Percentiles rank a stretch among this genome's conserved stretches.
Conservation (phyloP, 1,140 invertebrate genomes). For the Musca vetustissima region DNA sequence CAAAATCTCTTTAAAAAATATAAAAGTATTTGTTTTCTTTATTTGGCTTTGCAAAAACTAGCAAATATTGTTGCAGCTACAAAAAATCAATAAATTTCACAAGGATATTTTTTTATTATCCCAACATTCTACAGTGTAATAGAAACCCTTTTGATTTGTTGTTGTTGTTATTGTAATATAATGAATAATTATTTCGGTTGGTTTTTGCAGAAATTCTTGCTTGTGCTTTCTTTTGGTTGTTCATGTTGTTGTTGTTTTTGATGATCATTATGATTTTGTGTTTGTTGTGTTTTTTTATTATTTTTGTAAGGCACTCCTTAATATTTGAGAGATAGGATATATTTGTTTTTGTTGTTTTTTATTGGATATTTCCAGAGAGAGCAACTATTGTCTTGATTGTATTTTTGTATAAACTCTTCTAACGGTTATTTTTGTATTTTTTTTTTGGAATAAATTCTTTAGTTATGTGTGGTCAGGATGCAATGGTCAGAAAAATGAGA, state of each 20-base stretch:
- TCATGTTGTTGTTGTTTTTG: conserved; percentile 2
- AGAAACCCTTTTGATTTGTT: not conserved
- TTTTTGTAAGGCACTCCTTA: conserved; percentile 26
- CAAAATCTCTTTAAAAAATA: too few species aligned
- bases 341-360: too few species aligned
- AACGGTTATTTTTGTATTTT: too few species aligned
- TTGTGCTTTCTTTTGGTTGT: not conserved
- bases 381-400: conserved; percentile 23
- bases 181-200: too few species aligned
- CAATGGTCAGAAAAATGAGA: too few species aligned
- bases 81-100: too few species aligned
- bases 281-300: not conserved
- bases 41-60: too few species aligned
- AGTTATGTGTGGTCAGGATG: conserved; percentile 1
- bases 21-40: too few species aligned
- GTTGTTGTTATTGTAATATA: not conserved
- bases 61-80: too few species aligned
- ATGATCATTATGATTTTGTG: too few species aligned
- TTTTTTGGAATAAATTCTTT: conserved; percentile 18
- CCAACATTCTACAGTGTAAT: not conserved
- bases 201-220: not conserved
- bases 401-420: not conserved
- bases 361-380: conserved; percentile 13
- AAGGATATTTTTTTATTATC: too few species aligned
- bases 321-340: conserved; percentile 8